Evolutionary conservation across 2,113 vertebrate genomes (phyloP).

Genomic region (Podarcis muralis): DNA sequence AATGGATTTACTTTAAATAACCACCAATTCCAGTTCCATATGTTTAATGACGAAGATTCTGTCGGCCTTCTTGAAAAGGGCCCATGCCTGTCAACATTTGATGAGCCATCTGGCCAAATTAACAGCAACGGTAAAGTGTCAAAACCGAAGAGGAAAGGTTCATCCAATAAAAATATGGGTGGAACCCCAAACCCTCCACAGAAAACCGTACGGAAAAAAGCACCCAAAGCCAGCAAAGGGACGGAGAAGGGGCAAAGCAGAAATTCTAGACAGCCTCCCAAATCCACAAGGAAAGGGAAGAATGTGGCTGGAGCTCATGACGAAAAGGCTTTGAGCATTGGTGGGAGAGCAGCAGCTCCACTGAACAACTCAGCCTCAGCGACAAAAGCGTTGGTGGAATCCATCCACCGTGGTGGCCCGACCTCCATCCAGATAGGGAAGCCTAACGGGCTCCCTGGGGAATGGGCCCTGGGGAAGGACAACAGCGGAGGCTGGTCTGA

Average conservation of each 20-base stretch:
- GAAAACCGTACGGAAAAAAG: conserved; percentile 91
- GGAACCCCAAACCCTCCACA: conserved; percentile 83
- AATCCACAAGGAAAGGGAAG: conserved; percentile 92
- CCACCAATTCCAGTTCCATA: conserved; percentile 92
- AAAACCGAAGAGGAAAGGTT: conserved; percentile 93
- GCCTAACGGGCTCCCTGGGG: conserved; percentile 78
- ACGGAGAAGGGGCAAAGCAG: conserved; percentile 85
- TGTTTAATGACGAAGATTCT: conserved; percentile 92
- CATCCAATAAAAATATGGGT: conserved; percentile 83
- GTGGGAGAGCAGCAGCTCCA: conserved; percentile 61
- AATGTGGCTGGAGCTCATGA: conserved; percentile 81
- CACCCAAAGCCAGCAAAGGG: conserved; percentile 88
- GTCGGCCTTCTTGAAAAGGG: conserved; percentile 84
- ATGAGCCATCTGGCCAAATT: conserved; percentile 85
- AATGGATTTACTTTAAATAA: conserved; percentile 89
- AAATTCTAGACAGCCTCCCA: conserved; percentile 87
- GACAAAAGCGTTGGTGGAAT: conserved; percentile 69
- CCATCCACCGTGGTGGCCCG: conserved; percentile 63
- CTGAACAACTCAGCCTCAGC: conserved; percentile 57
- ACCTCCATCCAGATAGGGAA: conserved; percentile 68
- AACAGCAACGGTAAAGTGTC: conserved; percentile 84
- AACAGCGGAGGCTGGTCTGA: conserved; percentile 83
- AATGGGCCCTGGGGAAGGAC: conserved; percentile 84
- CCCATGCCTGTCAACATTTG: conserved; percentile 82
- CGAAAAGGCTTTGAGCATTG: conserved; percentile 82